phyloP scores from a whole-genome alignment of 2,113 vertebrate genomes.

The Odontesthes bonariensis region DNA sequence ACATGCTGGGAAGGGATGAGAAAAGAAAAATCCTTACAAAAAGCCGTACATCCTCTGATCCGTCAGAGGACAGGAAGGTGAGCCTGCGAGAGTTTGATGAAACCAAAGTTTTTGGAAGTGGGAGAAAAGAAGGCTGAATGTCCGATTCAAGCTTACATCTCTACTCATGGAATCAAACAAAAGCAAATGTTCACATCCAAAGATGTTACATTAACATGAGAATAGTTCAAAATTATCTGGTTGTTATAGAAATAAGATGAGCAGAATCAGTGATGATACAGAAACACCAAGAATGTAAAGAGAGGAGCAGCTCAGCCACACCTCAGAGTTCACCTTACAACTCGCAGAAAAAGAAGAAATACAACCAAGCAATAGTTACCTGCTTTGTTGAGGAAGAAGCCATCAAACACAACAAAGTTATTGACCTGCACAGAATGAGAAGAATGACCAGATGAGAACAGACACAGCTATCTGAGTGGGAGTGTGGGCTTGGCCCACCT shows the following conservation, averaged over 20 bases:
- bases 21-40: constrained; percentile 79
- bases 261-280: not conserved
- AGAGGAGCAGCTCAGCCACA: not conserved
- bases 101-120: constrained; percentile 64
- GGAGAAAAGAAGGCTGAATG: constrained; percentile 39
- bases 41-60: constrained; percentile 78
- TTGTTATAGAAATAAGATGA: not conserved
- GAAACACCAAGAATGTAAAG: not conserved
- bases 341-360: not conserved
- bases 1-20: constrained; percentile 36
- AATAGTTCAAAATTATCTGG: not conserved
- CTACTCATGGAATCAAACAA: constrained; percentile 5
- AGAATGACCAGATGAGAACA: not conserved
- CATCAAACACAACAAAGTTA: constrained; percentile 94
- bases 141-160: not conserved
- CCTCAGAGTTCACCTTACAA: not conserved
- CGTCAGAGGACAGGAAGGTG: constrained; percentile 59
- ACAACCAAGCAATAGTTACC: constrained; percentile 83
- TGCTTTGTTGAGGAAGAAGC: constrained; percentile 88
- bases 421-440: constrained; percentile 84
- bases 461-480: too few relatives aligned
- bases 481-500: too few relatives aligned
- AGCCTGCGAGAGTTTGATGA: constrained; percentile 70
- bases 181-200: constrained; percentile 15
- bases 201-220: constrained; percentile 2